Conservation (phyloP, 2,113 vertebrate genomes). For the Ondatra zibethicus region DNA sequence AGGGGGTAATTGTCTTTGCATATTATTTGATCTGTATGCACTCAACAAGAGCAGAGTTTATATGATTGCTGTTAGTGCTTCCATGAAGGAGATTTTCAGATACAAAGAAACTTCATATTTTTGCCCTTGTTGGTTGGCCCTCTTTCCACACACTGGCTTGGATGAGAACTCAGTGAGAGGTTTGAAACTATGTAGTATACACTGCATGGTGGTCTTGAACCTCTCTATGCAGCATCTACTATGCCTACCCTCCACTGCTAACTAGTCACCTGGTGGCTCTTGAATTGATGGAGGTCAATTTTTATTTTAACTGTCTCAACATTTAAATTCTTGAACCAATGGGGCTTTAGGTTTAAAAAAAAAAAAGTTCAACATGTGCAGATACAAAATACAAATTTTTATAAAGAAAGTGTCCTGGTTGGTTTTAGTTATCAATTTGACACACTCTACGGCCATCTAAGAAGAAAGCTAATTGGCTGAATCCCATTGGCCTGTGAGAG, state of each 20-base stretch:
- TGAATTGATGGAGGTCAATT: neutral
- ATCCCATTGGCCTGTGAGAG: neutral
- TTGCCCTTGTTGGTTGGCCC: neutral
- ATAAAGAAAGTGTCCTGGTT: neutral
- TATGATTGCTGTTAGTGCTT: neutral
- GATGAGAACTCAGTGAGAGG: neutral
- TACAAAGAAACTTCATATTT: neutral
- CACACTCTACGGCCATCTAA: neutral
- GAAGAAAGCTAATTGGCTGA: neutral
- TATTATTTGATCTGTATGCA: neutral
- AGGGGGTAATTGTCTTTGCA: neutral
- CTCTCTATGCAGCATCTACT: neutral
- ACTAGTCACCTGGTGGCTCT: neutral
- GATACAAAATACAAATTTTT: neutral
- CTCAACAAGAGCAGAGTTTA: neutral
- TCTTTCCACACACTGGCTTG: neutral
- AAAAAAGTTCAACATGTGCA: neutral
- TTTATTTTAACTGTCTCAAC: slow-evolving; percentile 25
- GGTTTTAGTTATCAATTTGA: neutral
- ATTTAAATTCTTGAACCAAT: slow-evolving; percentile 49
- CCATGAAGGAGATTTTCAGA: neutral
- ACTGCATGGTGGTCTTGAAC: neutral
- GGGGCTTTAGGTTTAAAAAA: neutral
- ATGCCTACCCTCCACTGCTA: neutral
- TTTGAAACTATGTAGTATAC: neutral